These are phyloP conservation scores for Diarsia dahlii DNA, from an alignment of 2,888 invertebrate genomes.

Conservation along the genomic window DNA sequence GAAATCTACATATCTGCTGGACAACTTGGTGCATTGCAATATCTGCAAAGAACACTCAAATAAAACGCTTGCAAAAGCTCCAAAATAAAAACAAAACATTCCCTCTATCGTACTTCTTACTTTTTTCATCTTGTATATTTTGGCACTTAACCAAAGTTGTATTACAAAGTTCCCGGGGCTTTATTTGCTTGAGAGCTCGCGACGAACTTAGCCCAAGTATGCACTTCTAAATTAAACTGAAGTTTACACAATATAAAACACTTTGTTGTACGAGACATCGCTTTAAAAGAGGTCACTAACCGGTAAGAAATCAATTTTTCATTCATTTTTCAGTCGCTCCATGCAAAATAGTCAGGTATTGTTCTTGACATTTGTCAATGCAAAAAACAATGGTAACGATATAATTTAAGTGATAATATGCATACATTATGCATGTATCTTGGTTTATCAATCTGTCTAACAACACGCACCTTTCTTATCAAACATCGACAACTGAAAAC, in stretches of 20 bases:
- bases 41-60: neutral
- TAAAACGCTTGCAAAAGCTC: neutral
- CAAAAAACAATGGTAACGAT: neutral
- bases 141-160: conserved; percentile 54
- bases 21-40: neutral
- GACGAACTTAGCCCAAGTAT: conserved; percentile 32
- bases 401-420: neutral
- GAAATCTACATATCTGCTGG: too few species aligned
- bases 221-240: conserved; percentile 38
- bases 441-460: conserved; percentile 13
- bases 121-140: conserved; percentile 38
- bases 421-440: neutral
- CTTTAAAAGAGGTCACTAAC: conserved; percentile 6
- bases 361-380: neutral
- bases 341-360: neutral
- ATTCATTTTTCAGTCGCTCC: neutral
- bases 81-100: conserved; percentile 11
- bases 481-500: neutral
- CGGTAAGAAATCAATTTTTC: neutral
- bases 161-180: conserved; percentile 45
- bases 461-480: neutral
- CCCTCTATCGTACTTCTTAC: neutral
- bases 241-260: conserved; percentile 31
- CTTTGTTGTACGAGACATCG: conserved; percentile 8
- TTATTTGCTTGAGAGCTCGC: conserved; percentile 36